phyloP scores from a whole-genome alignment of 2,888 invertebrate species.

The Petrophora chlorosata region DNA sequence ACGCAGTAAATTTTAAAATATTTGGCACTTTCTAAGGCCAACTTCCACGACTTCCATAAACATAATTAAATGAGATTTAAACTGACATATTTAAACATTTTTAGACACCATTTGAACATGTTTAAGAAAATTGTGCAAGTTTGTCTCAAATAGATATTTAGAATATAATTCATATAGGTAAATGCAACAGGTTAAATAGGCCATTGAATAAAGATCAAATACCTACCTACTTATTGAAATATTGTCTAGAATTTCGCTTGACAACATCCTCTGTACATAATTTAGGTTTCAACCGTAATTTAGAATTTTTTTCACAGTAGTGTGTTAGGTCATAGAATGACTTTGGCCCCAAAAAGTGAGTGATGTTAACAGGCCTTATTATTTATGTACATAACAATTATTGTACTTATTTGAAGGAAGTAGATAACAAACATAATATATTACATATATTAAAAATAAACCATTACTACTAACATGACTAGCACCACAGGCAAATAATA shows the following conservation, averaged over 20 bases:
- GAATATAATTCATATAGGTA: background rate
- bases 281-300: no score
- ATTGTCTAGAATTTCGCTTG: background rate
- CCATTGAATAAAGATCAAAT: constrained; percentile 9
- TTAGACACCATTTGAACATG: no score
- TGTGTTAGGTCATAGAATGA: constrained; percentile 3
- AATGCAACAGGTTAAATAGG: constrained; percentile 15
- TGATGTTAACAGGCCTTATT: constrained; percentile 11
- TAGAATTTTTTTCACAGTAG: no score
- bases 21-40: constrained; percentile 20
- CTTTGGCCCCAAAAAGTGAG: constrained; percentile 18
- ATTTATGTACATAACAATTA: background rate
- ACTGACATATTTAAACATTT: no score
- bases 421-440: background rate
- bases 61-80: no score
- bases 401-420: constrained; percentile 8
- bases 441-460: background rate
- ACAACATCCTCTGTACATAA: background rate
- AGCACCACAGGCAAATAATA: constrained; percentile 53
- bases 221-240: no score
- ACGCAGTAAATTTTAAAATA: background rate
- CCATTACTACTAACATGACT: constrained; percentile 42
- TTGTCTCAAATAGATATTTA: no score
- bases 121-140: no score
- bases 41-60: no score